These are phyloP conservation scores for Candoia aspera DNA, from an alignment of 2,113 vertebrate genomes.

Conservation along the genomic window DNA sequence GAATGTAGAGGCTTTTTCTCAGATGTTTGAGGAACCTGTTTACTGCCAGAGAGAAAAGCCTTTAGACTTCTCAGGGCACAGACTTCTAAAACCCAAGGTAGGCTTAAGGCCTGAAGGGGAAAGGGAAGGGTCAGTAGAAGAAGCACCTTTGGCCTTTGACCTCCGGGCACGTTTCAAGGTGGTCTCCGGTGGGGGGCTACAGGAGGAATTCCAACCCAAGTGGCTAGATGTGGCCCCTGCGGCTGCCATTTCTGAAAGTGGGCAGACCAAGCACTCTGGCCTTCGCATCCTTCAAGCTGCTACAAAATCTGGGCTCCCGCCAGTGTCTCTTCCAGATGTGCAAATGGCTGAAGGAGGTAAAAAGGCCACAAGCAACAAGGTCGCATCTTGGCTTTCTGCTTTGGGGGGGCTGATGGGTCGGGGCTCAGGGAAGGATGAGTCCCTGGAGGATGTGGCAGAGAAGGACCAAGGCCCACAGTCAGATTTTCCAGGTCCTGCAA, in stretches of 20 bases:
- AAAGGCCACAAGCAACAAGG: slow-evolving; percentile 75
- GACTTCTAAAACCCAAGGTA: slow-evolving; percentile 84
- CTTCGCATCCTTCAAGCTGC: slow-evolving; percentile 66
- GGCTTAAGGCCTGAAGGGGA: slow-evolving; percentile 74
- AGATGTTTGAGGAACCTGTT: slow-evolving; percentile 87
- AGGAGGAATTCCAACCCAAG: slow-evolving; percentile 46
- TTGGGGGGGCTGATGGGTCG: slow-evolving; percentile 77
- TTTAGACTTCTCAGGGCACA: slow-evolving; percentile 85
- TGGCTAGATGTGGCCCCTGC: slow-evolving; percentile 33
- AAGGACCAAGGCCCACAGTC: slow-evolving; percentile 46
- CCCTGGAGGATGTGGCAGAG: slow-evolving; percentile 39
- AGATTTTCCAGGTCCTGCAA: slow-evolving; percentile 54
- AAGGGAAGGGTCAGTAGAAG: slow-evolving; percentile 53
- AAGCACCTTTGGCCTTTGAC: slow-evolving; percentile 78
- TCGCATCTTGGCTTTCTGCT: slow-evolving; percentile 83
- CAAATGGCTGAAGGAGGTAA: slow-evolving; percentile 75
- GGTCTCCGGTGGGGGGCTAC: slow-evolving; percentile 10
- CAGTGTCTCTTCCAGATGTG: slow-evolving; percentile 71
- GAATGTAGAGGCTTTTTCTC: slow-evolving; percentile 87
- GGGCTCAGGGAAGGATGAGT: slow-evolving; percentile 69
- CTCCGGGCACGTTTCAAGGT: slow-evolving; percentile 73
- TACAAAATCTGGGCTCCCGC: slow-evolving; percentile 63
- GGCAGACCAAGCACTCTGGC: slow-evolving; percentile 69
- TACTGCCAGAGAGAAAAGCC: slow-evolving; percentile 78
- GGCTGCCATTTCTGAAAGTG: slow-evolving; percentile 48